Percentiles rank a stretch among this genome's conserved stretches.
Evolutionary conservation across 2,888 invertebrate genomes (phyloP).

Genomic region (Acleris sparsana): DNA sequence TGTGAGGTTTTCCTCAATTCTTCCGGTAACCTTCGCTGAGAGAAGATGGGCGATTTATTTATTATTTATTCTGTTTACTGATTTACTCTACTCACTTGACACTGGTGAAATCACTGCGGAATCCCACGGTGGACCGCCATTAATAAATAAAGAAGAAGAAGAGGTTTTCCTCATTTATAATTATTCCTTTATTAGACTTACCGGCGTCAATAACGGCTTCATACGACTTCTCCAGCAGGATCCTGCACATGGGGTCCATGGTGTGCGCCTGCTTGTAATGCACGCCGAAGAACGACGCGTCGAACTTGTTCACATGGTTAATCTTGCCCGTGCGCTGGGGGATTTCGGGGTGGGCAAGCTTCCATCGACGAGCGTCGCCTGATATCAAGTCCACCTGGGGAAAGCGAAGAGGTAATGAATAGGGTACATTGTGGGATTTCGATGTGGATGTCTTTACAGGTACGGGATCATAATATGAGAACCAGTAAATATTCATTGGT

Average conservation of each 20-base stretch:
- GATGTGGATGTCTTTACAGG: slow-evolving; percentile 1
- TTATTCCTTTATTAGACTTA: slow-evolving; percentile 40
- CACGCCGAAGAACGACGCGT: slow-evolving; percentile 89
- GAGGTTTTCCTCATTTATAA: too few species aligned
- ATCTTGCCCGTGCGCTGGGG: slow-evolving; percentile 90
- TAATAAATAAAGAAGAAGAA: too few species aligned
- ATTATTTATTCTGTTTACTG: too few species aligned
- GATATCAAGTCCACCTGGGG: slow-evolving; percentile 91
- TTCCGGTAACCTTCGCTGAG: too few species aligned
- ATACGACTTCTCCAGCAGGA: slow-evolving; percentile 90
- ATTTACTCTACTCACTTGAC: too few species aligned
- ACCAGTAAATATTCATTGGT: too few species aligned
- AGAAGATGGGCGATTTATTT: too few species aligned
- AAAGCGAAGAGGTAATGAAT: slow-evolving; percentile 40
- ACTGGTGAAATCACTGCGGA: too few species aligned
- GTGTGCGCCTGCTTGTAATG: slow-evolving; percentile 89
- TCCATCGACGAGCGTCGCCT: slow-evolving; percentile 90
- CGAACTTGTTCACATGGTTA: slow-evolving; percentile 87
- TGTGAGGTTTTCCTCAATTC: too few species aligned
- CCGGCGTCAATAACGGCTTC: slow-evolving; percentile 91
- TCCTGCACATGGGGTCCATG: slow-evolving; percentile 91
- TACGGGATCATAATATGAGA: too few species aligned
- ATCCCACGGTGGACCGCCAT: too few species aligned
- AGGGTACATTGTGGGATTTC: background rate
- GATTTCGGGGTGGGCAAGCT: slow-evolving; percentile 87